A percentile compares a stretch with the other conserved stretches of the same genome.
These are phyloP conservation scores for Simalia tracyae DNA, from an alignment of 2,797 vertebrate genomes.

Conservation along the genomic window DNA sequence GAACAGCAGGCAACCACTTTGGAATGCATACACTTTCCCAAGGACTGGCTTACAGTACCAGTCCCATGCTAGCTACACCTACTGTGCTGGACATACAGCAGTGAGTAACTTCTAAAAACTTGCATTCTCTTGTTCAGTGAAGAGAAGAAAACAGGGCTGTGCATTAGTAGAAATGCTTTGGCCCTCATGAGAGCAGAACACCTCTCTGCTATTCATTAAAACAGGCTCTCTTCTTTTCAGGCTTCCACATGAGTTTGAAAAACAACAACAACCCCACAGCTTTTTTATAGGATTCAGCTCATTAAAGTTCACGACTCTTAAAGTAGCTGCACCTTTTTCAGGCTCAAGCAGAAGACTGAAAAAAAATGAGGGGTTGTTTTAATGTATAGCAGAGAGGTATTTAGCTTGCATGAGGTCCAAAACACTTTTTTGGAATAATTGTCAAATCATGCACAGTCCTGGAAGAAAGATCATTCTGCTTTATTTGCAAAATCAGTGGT, in stretches of 20 bases:
- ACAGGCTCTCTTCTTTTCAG: background rate
- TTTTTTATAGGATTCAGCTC: background rate
- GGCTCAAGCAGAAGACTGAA: background rate
- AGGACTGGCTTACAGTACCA: slow-evolving; percentile 80
- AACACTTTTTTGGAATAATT: background rate
- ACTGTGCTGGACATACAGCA: slow-evolving; percentile 80
- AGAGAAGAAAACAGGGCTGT: background rate
- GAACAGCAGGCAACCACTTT: slow-evolving; percentile 78
- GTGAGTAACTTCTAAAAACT: slow-evolving; percentile 76
- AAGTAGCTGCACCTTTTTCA: background rate
- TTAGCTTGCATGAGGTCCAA: background rate
- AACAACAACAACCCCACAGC: background rate
- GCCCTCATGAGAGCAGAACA: background rate
- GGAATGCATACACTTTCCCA: slow-evolving; percentile 78
- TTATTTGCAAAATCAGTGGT: slow-evolving; percentile 10
- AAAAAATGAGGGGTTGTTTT: background rate
- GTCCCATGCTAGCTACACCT: slow-evolving; percentile 81
- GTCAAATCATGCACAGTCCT: background rate
- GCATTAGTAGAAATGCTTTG: background rate
- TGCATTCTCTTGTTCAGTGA: slow-evolving; percentile 7
- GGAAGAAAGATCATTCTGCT: background rate
- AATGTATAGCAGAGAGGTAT: background rate
- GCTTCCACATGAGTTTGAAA: background rate
- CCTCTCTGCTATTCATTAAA: background rate
- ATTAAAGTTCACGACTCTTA: background rate